Conservation (phyloP, 2,888 invertebrate species). For the Apomyelois bistriatella region DNA sequence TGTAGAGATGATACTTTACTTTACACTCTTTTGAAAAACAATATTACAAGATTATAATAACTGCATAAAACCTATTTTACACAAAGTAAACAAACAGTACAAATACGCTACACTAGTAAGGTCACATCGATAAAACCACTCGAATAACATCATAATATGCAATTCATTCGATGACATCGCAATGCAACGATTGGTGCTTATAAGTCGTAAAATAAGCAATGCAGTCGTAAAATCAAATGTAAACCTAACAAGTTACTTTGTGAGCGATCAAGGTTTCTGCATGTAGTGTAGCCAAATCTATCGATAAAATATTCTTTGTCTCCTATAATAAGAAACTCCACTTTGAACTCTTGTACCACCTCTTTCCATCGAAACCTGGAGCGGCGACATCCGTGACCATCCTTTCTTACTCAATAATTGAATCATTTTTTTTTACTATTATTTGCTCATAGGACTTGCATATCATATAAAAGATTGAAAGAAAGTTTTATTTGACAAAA, state of each 20-base stretch:
- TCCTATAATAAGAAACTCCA: no score
- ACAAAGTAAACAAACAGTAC: not conserved
- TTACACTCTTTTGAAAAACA: no score
- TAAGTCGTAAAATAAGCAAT: slow-evolving; percentile 31
- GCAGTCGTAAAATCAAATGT: slow-evolving; percentile 27
- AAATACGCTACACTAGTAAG: slow-evolving; percentile 18
- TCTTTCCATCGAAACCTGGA: no score
- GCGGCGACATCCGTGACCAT: no score
- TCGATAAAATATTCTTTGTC: no score
- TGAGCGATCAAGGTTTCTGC: slow-evolving; percentile 22
- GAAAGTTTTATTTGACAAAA: no score
- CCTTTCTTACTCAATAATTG: no score
- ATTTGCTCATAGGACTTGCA: no score
- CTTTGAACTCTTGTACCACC: no score
- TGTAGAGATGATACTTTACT: no score
- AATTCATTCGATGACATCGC: slow-evolving; percentile 26
- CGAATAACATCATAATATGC: slow-evolving; percentile 22
- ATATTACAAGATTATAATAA: not conserved
- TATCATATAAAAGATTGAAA: no score
- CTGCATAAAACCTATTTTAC: not conserved
- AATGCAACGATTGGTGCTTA: slow-evolving; percentile 27
- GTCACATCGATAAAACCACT: slow-evolving; percentile 35
- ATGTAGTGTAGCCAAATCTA: not conserved
- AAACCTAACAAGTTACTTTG: slow-evolving; percentile 27
- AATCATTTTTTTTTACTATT: no score